phyloP scores from a whole-genome alignment of 2,797 vertebrate genomes.

The Leptodactylus fallax region DNA sequence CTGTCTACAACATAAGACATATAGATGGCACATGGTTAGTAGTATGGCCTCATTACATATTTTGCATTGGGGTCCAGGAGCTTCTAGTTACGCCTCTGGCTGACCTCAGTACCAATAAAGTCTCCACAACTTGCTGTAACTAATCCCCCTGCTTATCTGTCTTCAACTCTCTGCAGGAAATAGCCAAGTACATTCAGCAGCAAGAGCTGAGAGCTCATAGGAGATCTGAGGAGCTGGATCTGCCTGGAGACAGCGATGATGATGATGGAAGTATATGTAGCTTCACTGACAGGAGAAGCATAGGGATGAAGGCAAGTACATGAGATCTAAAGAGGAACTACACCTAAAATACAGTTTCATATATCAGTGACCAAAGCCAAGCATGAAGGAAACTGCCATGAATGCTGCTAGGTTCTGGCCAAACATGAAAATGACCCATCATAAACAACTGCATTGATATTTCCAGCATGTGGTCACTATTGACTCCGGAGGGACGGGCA shows the following conservation, averaged over 20 bases:
- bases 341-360: neutral
- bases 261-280: constrained; percentile 42
- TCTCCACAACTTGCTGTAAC: neutral
- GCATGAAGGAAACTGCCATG: neutral
- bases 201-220: constrained; percentile 79
- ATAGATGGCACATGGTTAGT: too few species aligned
- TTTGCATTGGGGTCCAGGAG: too few species aligned
- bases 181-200: constrained; percentile 83
- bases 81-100: too few species aligned
- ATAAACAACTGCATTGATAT: too few species aligned
- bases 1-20: too few species aligned
- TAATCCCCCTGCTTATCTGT: neutral
- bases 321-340: neutral
- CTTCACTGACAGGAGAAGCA: constrained; percentile 67
- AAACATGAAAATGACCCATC: too few species aligned
- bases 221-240: constrained; percentile 73
- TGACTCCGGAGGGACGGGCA: too few species aligned
- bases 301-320: constrained; percentile 55
- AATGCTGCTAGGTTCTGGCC: too few species aligned
- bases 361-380: neutral
- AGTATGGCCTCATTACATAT: too few species aligned
- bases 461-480: too few species aligned
- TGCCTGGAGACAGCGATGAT: constrained; percentile 70
- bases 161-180: constrained; percentile 73
- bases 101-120: neutral